A percentile compares a stretch with the other conserved stretches of the same genome.
Conservation (phyloP, 2,888 invertebrate genomes). For the Eubasilissa splendida region DNA sequence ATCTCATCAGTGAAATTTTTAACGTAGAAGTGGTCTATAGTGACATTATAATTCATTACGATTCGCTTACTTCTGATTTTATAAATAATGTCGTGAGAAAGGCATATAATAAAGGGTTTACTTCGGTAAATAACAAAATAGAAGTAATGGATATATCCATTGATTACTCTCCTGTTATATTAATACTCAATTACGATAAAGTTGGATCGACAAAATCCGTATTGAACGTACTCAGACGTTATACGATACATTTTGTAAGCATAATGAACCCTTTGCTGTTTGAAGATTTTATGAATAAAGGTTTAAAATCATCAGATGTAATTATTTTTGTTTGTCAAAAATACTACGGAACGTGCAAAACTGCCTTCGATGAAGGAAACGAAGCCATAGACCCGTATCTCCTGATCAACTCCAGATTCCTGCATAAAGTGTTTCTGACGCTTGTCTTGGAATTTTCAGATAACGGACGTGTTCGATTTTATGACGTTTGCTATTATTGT, state of each 20-base stretch:
- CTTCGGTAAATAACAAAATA: no score
- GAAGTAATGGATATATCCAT: no score
- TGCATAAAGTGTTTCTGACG: slow-evolving; percentile 9
- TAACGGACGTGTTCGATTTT: neutral
- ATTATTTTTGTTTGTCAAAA: slow-evolving; percentile 13
- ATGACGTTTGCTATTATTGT: slow-evolving; percentile 16
- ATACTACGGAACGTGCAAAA: neutral
- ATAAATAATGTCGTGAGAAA: neutral
- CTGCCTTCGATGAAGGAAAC: slow-evolving; percentile 2
- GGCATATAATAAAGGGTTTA: neutral
- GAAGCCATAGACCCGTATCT: neutral
- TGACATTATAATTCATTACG: slow-evolving; percentile 16
- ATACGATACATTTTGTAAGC: slow-evolving; percentile 2
- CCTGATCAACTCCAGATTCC: neutral
- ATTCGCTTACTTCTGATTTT: neutral
- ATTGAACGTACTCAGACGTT: neutral
- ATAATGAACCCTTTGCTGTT: neutral
- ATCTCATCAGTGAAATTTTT: slow-evolving; percentile 13
- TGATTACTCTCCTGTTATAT: neutral
- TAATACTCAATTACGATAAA: slow-evolving; percentile 4
- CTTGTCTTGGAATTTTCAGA: neutral
- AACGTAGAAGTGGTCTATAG: neutral
- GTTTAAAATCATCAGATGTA: slow-evolving; percentile 4
- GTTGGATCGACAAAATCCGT: no score
- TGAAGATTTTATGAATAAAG: neutral